Base-by-base conservation (phyloP, 2,888 invertebrate genomes). In the Callosobruchus maculatus region DNA sequence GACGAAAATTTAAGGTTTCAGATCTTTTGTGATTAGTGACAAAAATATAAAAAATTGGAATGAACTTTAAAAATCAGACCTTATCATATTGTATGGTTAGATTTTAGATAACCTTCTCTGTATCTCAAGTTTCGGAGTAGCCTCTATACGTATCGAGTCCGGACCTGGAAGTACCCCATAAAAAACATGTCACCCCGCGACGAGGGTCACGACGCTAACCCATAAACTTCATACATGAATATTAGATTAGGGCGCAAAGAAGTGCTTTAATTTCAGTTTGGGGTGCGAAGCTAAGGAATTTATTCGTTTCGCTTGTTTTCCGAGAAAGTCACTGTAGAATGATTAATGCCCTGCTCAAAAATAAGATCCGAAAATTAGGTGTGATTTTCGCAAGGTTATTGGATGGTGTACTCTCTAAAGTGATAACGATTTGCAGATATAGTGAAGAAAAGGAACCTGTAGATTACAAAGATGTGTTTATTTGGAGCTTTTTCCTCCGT, bases 241-340 rank as follows among this genome's bases (percentile, higher is more conserved):
- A 82, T 82, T 82, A 82, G 82, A 82, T 82, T 82, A 82, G 78
- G 78, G 80, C 21, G 26, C 49, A 22, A 31, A 26, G 71, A 71
- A 71, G 30, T 26, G 71, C 30, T 71, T 31, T 22, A 49, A 49
- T 49, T 49, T 49, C 49, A 49, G 9, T 49, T 49, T 49, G 49
- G 49, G 49, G 49, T 49, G 49, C 49, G 49, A 49, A 49, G 9
- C 13, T 1, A 13, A 49, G 49, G 49, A 49, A 49, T 49, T 49
- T 49, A 49, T 49, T 13, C 77, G 82, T 83, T 82, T 83, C 82
- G 82, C 81, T 83, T 84, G 83, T 83, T 83, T 82, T 82, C 79
- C 80, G 77, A 75, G 79, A 76, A 77, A 78, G 76, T 73, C 75
- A 68, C 75, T 75, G 75, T 76, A 77, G 75, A 74, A 74, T 49